Conservation (phyloP, 2,797 vertebrate species). For the Hypotaenidia philippensis region DNA sequence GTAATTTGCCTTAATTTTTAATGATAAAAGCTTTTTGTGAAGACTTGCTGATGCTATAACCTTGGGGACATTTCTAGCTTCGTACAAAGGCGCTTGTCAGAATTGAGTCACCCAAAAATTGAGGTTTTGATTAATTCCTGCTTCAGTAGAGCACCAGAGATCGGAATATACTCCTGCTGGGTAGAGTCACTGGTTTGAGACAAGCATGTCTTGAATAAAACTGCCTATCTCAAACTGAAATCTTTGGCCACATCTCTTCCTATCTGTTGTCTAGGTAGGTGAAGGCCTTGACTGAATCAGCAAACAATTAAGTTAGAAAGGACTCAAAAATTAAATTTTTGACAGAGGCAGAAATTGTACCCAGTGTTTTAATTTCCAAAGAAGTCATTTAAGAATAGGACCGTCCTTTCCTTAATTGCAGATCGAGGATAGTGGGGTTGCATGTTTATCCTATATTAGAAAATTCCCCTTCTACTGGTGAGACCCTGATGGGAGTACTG, state of each 20-base stretch:
- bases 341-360: background rate
- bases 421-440: background rate
- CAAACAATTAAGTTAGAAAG: background rate
- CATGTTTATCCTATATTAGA: background rate
- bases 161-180: background rate
- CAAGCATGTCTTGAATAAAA: background rate
- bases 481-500: too few relatives aligned
- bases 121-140: background rate
- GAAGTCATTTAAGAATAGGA: background rate
- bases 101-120: background rate
- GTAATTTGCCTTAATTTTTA: slow-evolving; percentile 28
- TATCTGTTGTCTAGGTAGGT: background rate
- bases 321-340: background rate
- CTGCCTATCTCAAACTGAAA: background rate
- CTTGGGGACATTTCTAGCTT: background rate
- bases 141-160: background rate
- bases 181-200: background rate
- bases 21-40: slow-evolving; percentile 12
- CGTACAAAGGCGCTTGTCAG: background rate
- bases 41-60: background rate
- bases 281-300: background rate
- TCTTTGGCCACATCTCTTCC: background rate
- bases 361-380: background rate
- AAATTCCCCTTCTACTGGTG: background rate
- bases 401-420: background rate